phyloP scores from a whole-genome alignment of 1,140 invertebrate genomes.

The Zaprionus camerounensis region DNA sequence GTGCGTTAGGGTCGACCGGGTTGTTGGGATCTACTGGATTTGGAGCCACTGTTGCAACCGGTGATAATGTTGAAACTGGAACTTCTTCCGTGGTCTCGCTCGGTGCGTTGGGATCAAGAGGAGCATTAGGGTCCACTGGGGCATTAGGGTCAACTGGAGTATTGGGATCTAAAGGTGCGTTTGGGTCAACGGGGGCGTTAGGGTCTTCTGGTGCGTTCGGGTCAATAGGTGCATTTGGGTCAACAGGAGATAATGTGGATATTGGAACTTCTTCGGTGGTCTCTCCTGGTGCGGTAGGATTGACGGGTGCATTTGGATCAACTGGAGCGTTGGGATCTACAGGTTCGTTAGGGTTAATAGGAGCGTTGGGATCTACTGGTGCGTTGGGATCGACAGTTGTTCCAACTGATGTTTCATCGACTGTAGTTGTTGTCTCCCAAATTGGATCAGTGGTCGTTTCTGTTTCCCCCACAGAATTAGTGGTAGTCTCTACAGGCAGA shows the following conservation, averaged over 20 bases:
- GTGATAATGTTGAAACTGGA: neutral
- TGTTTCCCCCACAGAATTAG: neutral
- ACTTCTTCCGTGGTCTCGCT: neutral
- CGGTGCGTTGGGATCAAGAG: neutral
- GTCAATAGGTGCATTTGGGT: slow-evolving; percentile 22
- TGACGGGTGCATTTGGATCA: slow-evolving; percentile 9
- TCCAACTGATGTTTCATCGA: slow-evolving; percentile 1
- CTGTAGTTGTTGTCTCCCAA: slow-evolving; percentile 8
- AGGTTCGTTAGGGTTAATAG: neutral
- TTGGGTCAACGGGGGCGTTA: slow-evolving; percentile 29
- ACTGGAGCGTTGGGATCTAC: slow-evolving; percentile 13
- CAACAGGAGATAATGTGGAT: slow-evolving; percentile 10
- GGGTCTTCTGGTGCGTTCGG: slow-evolving; percentile 26
- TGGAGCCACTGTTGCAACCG: slow-evolving; percentile 15
- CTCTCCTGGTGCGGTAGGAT: slow-evolving; percentile 17
- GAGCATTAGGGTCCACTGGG: neutral
- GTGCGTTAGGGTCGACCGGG: slow-evolving; percentile 19
- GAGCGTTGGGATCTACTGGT: slow-evolving; percentile 19
- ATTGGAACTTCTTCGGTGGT: slow-evolving; percentile 11
- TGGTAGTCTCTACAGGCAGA: slow-evolving; percentile 21
- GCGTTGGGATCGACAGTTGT: slow-evolving; percentile 12
- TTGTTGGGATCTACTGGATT: slow-evolving; percentile 17
- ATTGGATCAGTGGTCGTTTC: slow-evolving; percentile 10
- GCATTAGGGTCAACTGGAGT: neutral
- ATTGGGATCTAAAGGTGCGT: neutral